Conservation (phyloP, 2,113 vertebrate species). For the Saccopteryx leptura region DNA sequence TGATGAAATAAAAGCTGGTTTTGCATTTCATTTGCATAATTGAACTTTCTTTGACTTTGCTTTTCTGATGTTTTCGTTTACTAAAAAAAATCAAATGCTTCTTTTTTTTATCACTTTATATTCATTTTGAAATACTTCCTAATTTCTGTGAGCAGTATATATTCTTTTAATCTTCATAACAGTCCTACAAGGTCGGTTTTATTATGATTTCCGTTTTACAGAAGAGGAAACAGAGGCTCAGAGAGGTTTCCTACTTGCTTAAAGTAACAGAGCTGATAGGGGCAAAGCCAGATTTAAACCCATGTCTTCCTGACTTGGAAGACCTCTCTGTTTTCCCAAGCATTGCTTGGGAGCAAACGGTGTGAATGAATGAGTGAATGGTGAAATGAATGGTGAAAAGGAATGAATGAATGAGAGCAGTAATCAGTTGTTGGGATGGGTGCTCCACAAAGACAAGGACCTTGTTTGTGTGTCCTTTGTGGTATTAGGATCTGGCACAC, state of each 20-base stretch:
- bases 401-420: background rate
- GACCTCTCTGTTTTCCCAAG: background rate
- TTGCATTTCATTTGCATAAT: too few relatives aligned
- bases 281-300: background rate
- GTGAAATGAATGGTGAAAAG: background rate
- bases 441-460: fast-evolving
- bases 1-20: too few relatives aligned
- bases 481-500: too few relatives aligned
- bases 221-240: slow-evolving; percentile 1
- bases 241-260: slow-evolving; percentile 30
- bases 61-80: too few relatives aligned
- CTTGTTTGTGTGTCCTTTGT: background rate
- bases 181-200: background rate
- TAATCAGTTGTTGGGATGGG: background rate
- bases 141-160: too few relatives aligned
- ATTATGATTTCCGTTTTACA: background rate
- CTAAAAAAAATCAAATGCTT: too few relatives aligned
- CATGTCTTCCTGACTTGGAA: background rate
- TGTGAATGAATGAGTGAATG: background rate
- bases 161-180: background rate
- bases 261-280: background rate
- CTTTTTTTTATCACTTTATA: too few relatives aligned
- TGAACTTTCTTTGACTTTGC: too few relatives aligned
- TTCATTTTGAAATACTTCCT: too few relatives aligned
- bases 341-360: fast-evolving